Percentiles rank a stretch among this genome's conserved stretches.
phyloP scores from a whole-genome alignment of 2,888 invertebrate genomes.

The Apotomis betuletana region DNA sequence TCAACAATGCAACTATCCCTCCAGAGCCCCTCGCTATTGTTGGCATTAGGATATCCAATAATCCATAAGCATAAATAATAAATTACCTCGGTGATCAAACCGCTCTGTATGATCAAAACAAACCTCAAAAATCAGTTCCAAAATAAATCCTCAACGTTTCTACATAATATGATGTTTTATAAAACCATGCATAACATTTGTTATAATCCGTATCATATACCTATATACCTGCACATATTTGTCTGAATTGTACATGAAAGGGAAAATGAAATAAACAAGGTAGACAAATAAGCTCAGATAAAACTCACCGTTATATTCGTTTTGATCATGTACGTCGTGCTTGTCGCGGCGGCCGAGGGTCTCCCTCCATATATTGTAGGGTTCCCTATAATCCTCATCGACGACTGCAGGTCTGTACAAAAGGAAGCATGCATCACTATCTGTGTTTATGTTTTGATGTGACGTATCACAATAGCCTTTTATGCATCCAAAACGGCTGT shows the following conservation, averaged over 20 bases:
- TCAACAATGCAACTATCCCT: constrained; percentile 10
- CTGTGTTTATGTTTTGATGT: constrained; percentile 1
- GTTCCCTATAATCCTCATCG: constrained; percentile 78
- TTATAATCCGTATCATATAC: too few species aligned
- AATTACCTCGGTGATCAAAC: not conserved
- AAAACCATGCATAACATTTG: too few species aligned
- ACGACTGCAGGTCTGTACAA: constrained; percentile 74
- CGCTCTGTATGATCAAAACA: not conserved
- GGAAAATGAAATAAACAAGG: not conserved
- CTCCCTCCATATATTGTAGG: constrained; percentile 79
- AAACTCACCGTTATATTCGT: constrained; percentile 75
- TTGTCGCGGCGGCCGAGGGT: constrained; percentile 76
- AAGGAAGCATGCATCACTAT: constrained; percentile 32
- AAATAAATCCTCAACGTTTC: too few species aligned
- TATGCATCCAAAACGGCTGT: not conserved
- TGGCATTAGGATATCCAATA: not conserved
- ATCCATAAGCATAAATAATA: not conserved
- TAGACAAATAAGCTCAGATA: constrained; percentile 19
- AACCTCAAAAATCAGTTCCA: too few species aligned
- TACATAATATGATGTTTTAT: too few species aligned
- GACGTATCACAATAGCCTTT: not conserved
- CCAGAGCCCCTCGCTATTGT: not conserved
- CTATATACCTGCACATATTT: too few species aligned
- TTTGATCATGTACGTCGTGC: constrained; percentile 69
- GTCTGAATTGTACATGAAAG: too few species aligned